Conservation (phyloP, 2,888 invertebrate species). For the Cataglyphis cursor region DNA sequence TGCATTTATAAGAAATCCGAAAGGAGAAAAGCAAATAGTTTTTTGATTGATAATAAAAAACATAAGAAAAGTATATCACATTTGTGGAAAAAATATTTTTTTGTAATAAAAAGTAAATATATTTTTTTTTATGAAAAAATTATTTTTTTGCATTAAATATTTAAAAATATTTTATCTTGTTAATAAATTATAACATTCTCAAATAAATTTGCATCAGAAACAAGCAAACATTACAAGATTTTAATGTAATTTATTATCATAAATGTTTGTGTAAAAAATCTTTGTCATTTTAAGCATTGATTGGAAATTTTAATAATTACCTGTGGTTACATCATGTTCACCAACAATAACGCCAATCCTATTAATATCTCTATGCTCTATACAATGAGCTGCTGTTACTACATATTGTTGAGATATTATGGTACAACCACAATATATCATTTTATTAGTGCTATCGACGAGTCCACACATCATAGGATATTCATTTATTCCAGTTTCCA, state of each 20-base stretch:
- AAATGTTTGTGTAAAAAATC: not conserved
- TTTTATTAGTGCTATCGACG: accelerated
- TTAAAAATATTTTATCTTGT: not conserved
- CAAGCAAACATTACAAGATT: not conserved
- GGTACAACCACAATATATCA: not conserved
- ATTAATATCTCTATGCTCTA: accelerated
- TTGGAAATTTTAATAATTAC: constrained; percentile 43
- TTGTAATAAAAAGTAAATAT: too few relatives aligned
- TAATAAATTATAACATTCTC: not conserved
- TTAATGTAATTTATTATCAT: not conserved
- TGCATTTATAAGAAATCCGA: too few relatives aligned
- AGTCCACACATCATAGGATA: constrained; percentile 23
- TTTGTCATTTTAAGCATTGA: not conserved
- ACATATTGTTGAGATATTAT: not conserved
- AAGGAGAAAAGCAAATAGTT: too few relatives aligned
- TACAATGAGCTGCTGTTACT: constrained; percentile 9
- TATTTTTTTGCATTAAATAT: not conserved
- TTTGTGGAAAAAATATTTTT: too few relatives aligned
- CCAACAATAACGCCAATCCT: not conserved
- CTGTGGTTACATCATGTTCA: constrained; percentile 75
- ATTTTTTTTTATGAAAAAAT: not conserved
- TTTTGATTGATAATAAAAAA: too few relatives aligned
- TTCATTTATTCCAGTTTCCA: constrained; percentile 21
- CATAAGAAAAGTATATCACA: too few relatives aligned
- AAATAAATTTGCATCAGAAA: not conserved